Evolutionary conservation across 1,140 invertebrate species (phyloP).

Genomic region (Cherax destructor): DNA sequence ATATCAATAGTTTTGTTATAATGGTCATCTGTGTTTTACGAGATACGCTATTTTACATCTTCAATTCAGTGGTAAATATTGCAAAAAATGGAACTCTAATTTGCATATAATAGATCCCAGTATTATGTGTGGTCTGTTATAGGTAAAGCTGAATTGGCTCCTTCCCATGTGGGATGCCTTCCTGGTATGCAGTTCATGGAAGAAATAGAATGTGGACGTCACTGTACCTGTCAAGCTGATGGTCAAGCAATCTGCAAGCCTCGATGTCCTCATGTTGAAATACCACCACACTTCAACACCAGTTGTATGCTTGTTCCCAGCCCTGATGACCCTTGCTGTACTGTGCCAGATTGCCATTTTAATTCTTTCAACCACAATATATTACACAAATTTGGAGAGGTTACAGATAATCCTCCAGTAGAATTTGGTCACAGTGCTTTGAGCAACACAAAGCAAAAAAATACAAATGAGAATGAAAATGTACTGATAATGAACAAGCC

Average conservation of each 20-base stretch:
- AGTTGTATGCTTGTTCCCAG: constrained; percentile 33
- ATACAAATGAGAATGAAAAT: constrained; percentile 11
- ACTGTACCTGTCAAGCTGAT: constrained; percentile 27
- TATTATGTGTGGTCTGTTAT: constrained; percentile 42
- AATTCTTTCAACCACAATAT: not conserved
- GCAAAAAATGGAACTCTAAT: not conserved
- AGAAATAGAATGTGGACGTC: constrained; percentile 45
- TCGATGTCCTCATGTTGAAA: constrained; percentile 30
- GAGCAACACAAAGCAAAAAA: not conserved
- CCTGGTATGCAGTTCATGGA: constrained; percentile 32
- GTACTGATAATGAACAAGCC: not conserved
- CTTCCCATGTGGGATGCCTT: constrained; percentile 16
- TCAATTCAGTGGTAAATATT: not conserved
- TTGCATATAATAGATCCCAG: not conserved
- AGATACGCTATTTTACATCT: not conserved
- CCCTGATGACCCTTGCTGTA: constrained; percentile 51
- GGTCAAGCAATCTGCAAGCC: constrained; percentile 33
- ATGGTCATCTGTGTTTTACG: not conserved
- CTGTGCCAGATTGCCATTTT: constrained; percentile 24
- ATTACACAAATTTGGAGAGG: not conserved
- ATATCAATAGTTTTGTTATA: not conserved
- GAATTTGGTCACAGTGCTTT: not conserved
- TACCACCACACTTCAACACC: not conserved
- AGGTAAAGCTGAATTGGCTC: constrained; percentile 11
- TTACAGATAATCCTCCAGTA: not conserved